phyloP scores from a whole-genome alignment of 2,113 vertebrate genomes.

The Nothocercus julius region DNA sequence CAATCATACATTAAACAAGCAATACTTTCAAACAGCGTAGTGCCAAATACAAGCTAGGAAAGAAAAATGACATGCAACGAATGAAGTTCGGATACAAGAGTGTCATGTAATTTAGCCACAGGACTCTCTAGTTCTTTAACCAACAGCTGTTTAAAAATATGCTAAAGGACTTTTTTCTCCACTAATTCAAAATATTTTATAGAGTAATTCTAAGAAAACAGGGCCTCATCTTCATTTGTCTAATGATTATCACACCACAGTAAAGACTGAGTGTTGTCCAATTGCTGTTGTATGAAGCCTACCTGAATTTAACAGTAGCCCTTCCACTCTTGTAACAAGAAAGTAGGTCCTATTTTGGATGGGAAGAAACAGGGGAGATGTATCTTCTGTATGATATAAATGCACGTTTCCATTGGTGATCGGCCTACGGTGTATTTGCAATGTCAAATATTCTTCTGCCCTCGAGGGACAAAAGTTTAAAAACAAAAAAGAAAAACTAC shows the following conservation, averaged over 20 bases:
- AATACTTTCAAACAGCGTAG: constrained; percentile 83
- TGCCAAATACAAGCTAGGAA: constrained; percentile 80
- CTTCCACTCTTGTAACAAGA: not conserved
- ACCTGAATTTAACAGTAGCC: not conserved
- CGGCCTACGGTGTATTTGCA: not conserved
- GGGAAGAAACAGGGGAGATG: not conserved
- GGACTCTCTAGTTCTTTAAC: not conserved
- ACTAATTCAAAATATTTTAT: not conserved
- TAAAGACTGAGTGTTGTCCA: not conserved
- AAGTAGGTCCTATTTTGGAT: not conserved
- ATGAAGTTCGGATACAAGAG: not conserved
- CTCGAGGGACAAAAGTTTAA: not conserved
- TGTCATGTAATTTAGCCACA: not conserved
- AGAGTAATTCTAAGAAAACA: not conserved
- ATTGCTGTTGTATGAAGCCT: not conserved
- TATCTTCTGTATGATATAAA: not conserved
- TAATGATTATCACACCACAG: not conserved
- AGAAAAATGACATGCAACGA: not conserved
- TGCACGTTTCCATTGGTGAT: not conserved
- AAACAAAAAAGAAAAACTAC: not conserved
- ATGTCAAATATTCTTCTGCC: not conserved
- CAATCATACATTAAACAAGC: constrained; percentile 88
- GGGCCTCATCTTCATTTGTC: not conserved
- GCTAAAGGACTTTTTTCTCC: not conserved
- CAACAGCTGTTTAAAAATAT: not conserved